Evolutionary conservation across 2,113 vertebrate species (phyloP).

Genomic region (Otus sunia): DNA sequence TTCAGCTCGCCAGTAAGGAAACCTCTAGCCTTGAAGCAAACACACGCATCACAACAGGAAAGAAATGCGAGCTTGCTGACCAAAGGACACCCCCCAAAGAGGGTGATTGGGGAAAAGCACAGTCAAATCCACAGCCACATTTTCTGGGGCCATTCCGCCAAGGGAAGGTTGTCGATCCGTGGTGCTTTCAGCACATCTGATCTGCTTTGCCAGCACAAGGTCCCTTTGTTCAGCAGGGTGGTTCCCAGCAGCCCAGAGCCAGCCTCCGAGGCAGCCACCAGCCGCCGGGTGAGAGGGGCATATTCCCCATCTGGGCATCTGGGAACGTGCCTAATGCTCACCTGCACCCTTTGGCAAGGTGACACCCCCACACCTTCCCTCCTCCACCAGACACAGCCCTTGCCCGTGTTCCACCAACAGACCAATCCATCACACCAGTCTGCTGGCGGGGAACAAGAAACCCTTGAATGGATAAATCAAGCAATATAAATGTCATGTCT

Average conservation of each 20-base stretch:
- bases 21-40: neutral
- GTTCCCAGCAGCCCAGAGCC: neutral
- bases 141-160: neutral
- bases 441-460: neutral
- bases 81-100: neutral
- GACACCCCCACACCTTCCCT: neutral
- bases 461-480: neutral
- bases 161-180: neutral
- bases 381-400: neutral
- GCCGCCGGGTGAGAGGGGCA: neutral
- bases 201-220: neutral
- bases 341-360: neutral
- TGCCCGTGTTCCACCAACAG: neutral
- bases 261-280: neutral
- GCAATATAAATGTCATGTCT: rapidly evolving
- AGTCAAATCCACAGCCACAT: neutral
- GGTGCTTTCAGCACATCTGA: neutral
- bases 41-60: rapidly evolving
- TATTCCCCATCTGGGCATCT: neutral
- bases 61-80: neutral
- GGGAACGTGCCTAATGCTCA: neutral
- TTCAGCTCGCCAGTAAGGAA: neutral
- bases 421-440: neutral
- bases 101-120: neutral
- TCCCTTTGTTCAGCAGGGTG: neutral